Conservation (phyloP, 2,888 invertebrate species). For the Cepaea hortensis region DNA sequence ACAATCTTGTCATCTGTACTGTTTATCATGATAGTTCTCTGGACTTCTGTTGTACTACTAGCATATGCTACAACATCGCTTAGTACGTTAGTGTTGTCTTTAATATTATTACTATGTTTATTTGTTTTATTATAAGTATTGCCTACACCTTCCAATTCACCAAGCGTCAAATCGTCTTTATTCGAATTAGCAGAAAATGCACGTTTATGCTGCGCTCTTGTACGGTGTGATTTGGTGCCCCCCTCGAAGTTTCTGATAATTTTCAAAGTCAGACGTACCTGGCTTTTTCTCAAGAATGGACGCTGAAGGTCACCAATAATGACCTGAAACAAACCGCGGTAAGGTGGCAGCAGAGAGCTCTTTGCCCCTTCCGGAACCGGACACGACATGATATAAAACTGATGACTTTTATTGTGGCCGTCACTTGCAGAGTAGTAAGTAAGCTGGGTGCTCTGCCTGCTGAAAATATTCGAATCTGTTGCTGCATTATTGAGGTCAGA, state of each 20-base stretch:
- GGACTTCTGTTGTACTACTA: not conserved
- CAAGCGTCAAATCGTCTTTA: conserved; percentile 13
- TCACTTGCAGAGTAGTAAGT: conserved; percentile 49
- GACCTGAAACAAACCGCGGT: conserved; percentile 16
- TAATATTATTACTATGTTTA: not conserved
- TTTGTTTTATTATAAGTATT: not conserved
- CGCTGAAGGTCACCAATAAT: conserved; percentile 8
- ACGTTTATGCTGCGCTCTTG: not conserved
- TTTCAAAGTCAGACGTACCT: conserved; percentile 13
- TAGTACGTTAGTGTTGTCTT: no score
- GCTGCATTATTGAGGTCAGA: not conserved
- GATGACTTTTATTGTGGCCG: conserved; percentile 34
- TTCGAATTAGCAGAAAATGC: conserved; percentile 21
- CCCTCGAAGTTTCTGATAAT: conserved; percentile 21
- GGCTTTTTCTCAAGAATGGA: conserved; percentile 17
- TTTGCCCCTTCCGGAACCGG: conserved; percentile 35
- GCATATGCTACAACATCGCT: not conserved
- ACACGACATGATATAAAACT: conserved; percentile 48
- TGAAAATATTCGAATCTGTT: not conserved
- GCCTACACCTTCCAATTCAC: not conserved
- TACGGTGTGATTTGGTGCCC: not conserved
- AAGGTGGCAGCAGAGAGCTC: not conserved
- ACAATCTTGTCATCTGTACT: conserved; percentile 17
- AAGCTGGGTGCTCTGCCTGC: conserved; percentile 20
- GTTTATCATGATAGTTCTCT: not conserved